phyloP scores from a whole-genome alignment of 1,140 invertebrate genomes.

The Orius insidiosus region DNA sequence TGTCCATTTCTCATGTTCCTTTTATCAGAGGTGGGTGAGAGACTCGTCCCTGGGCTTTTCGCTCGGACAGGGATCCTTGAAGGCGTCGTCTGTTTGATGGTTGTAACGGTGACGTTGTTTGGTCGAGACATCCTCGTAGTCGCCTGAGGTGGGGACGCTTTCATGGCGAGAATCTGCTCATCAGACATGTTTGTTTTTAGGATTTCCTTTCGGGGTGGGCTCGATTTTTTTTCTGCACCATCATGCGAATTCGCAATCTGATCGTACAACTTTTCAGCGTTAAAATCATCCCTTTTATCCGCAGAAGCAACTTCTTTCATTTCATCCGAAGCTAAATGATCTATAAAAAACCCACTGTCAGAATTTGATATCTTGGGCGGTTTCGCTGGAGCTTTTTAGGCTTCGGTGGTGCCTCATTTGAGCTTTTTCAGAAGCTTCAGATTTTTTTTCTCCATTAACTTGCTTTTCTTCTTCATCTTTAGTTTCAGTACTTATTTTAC shows the following conservation, averaged over 20 bases:
- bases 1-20: constrained; percentile 14
- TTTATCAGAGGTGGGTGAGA: constrained; percentile 4
- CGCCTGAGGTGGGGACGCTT: constrained; percentile 1
- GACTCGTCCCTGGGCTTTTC: constrained; percentile 10
- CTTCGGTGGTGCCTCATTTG: too few relatives aligned
- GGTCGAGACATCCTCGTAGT: neutral
- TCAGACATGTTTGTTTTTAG: neutral
- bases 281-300: neutral
- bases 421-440: too few relatives aligned
- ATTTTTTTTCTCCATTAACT: neutral
- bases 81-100: constrained; percentile 9
- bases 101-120: constrained; percentile 12
- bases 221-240: neutral
- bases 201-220: neutral
- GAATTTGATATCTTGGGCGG: too few relatives aligned
- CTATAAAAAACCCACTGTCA: too few relatives aligned
- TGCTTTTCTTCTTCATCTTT: constrained; percentile 2
- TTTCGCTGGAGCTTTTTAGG: too few relatives aligned
- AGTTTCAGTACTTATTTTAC: neutral
- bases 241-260: neutral
- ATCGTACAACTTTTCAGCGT: neutral
- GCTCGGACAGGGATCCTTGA: constrained; percentile 14
- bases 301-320: too few relatives aligned
- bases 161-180: neutral
- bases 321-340: too few relatives aligned